Conservation (phyloP, 1,140 invertebrate species). For the Chionoecetes opilio region DNA sequence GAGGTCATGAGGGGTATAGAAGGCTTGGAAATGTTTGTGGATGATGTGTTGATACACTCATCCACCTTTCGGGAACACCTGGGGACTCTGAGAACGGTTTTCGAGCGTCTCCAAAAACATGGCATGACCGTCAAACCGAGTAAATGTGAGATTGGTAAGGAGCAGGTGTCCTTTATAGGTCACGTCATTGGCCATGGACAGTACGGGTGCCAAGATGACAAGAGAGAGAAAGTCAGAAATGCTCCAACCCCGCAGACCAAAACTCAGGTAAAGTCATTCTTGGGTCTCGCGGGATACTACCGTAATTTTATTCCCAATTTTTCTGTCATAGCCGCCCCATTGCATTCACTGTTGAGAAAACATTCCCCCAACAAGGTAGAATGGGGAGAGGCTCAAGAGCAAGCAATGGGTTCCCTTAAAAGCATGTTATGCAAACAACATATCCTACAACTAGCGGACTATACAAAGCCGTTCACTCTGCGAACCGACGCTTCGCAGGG, state of each 20-base stretch:
- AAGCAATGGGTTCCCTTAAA: background rate
- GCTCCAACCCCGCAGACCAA: background rate
- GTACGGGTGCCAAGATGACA: background rate
- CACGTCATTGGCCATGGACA: background rate
- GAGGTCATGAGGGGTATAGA: background rate
- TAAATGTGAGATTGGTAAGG: background rate
- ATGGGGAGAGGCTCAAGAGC: background rate
- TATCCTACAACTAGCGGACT: background rate
- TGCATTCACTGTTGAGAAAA: background rate
- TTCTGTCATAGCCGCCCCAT: background rate
- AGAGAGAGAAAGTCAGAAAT: background rate
- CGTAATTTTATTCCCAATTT: slow-evolving; percentile 36
- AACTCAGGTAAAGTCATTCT: background rate
- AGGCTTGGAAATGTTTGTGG: background rate
- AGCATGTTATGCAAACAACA: background rate
- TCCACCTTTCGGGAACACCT: background rate
- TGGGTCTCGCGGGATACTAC: slow-evolving; percentile 8
- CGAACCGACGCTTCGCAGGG: background rate
- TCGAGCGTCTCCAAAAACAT: background rate
- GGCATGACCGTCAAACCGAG: background rate
- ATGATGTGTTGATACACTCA: background rate
- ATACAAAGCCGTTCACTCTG: background rate
- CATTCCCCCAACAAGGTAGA: background rate
- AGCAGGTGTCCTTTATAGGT: background rate
- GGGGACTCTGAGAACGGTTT: background rate